Evolutionary conservation across 2,888 invertebrate species (phyloP), one percentile per base, ranked within the genome.

Genomic region (Zaprionus lineosus): DNA sequence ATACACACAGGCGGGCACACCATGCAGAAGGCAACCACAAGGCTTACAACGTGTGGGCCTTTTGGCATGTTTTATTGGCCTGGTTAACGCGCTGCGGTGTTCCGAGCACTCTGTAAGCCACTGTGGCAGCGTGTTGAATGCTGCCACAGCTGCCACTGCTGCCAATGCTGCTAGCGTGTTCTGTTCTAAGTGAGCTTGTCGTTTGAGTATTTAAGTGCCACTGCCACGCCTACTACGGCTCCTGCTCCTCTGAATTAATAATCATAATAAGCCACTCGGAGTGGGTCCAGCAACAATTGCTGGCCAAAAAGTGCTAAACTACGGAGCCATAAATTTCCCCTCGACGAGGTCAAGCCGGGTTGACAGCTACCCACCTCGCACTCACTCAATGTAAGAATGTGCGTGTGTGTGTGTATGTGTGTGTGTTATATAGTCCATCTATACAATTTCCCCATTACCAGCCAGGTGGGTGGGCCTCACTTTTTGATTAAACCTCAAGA

Each of bases 191-290:
- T 33, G 28, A 15, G 43, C 53, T 48, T 53, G 40, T 64, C 55
- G 52, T 53, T 36, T 34, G 28, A 53, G 41, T 73, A 52, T 66
- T 65, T 57, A 44, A 62, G 58, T 70, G 53, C 48, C 43, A 53
- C 29, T 55, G 31, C 44, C 50, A 26, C 48, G 55, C 43, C 41
- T 41, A 44, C 14, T 41, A 29, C 33, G 12, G 28, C 14, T 51
- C 21, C 48, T 37, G 21, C 55, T 50, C 61, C 43, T 64, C 68
- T 82, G 73, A 73, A 84, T 77, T 75, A 74, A 75, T 84, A 79
- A 82, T 75, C 73, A 46, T 74, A 79, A 79, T 77, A 70, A 79
- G 69, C 74, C 68, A 70, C 69, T 71, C 43, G 41, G 41, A 26
- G 19, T n/a, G 31, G 6, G 18, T n/a, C 11, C 16, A 21, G 16